Evolutionary conservation across 2,113 vertebrate species (phyloP).

Genomic region (Sialia sialis): DNA sequence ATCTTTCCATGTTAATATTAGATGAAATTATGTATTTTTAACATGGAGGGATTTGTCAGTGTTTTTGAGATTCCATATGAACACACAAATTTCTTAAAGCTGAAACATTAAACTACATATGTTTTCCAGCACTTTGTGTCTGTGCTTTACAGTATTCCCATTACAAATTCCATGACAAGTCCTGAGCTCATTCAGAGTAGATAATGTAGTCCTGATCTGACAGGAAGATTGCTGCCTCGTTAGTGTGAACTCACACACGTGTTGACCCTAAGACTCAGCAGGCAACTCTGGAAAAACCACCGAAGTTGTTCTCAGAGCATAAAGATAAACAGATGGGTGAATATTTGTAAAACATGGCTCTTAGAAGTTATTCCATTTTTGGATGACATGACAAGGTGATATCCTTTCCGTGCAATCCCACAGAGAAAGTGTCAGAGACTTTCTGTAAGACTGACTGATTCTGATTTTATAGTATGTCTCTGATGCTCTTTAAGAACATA

Average conservation of each 20-base stretch:
- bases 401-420: neutral
- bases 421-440: neutral
- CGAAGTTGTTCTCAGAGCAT: neutral
- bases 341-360: neutral
- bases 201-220: neutral
- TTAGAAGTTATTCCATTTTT: neutral
- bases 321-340: conserved; percentile 1
- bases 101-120: neutral
- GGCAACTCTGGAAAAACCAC: neutral
- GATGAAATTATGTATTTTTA: neutral
- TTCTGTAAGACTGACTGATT: neutral
- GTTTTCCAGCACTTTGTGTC: neutral
- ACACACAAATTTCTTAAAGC: neutral
- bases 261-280: neutral
- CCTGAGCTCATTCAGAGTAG: neutral
- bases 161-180: neutral
- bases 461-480: neutral
- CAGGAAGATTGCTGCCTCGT: neutral
- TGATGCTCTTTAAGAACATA: neutral
- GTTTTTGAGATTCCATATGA: neutral
- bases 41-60: neutral
- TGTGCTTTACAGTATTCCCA: neutral
- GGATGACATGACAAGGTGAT: neutral
- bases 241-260: neutral
- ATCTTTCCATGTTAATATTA: neutral